These are phyloP conservation scores for Zaprionus kolodkinae DNA, from an alignment of 1,140 invertebrate genomes.

Conservation along the genomic window DNA sequence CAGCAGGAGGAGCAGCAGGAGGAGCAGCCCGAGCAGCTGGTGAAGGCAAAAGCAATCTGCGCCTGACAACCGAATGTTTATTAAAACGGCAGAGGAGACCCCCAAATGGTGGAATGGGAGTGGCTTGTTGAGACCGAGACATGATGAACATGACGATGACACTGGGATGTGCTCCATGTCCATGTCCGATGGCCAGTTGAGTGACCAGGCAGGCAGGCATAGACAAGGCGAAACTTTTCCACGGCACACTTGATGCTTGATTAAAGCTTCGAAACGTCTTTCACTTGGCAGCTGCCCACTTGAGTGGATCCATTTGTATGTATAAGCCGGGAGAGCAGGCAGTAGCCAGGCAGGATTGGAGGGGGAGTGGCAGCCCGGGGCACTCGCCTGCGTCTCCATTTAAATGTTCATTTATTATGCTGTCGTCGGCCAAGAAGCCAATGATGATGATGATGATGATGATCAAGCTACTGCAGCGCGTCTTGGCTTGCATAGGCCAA, in stretches of 20 bases:
- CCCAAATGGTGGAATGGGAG: slow-evolving; percentile 44
- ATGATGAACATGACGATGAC: slow-evolving; percentile 57
- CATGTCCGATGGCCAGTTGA: slow-evolving; percentile 50
- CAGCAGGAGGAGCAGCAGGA: slow-evolving; percentile 4
- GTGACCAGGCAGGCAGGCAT: slow-evolving; percentile 15
- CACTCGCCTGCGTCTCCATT: slow-evolving; percentile 64
- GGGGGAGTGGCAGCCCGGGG: not conserved
- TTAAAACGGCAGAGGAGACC: slow-evolving; percentile 49
- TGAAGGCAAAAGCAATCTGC: slow-evolving; percentile 64
- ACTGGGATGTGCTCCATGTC: slow-evolving; percentile 4
- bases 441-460: slow-evolving; percentile 51
- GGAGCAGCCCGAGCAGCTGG: slow-evolving; percentile 21
- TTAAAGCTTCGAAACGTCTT: slow-evolving; percentile 64
- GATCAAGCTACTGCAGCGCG: slow-evolving; percentile 33
- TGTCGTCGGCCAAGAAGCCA: slow-evolving; percentile 60
- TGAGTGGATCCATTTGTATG: slow-evolving; percentile 34
- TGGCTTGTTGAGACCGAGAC: slow-evolving; percentile 33
- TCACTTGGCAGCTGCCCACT: slow-evolving; percentile 34
- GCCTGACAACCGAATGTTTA: slow-evolving; percentile 76
- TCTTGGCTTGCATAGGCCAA: slow-evolving; percentile 27
- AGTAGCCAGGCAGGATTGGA: not conserved
- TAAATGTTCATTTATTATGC: slow-evolving; percentile 82
- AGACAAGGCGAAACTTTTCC: slow-evolving; percentile 39
- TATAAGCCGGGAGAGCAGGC: not conserved
- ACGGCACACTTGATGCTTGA: slow-evolving; percentile 66